Conservation (phyloP, 2,888 invertebrate genomes). For the Pandemis heparana region DNA sequence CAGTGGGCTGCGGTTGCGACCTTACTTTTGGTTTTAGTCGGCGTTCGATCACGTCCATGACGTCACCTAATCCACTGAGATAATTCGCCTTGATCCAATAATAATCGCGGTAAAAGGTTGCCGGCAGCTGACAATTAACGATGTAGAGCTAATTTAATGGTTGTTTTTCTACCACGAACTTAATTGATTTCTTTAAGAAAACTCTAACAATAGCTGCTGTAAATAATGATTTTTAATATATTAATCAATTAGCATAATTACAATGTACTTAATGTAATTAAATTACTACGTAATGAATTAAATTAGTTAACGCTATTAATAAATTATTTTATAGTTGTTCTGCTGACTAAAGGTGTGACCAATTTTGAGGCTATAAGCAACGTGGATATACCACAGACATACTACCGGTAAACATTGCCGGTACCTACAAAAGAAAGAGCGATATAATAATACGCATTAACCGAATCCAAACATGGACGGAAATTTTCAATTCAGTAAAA, state of each 20-base stretch:
- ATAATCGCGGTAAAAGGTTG: conserved; percentile 56
- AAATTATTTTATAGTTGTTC: background rate
- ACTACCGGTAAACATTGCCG: no score
- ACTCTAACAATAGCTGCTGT: conserved; percentile 5
- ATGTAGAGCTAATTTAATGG: conserved; percentile 34
- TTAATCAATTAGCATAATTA: background rate
- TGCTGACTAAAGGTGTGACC: background rate
- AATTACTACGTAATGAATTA: background rate
- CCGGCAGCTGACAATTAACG: conserved; percentile 46
- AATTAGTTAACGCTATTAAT: background rate
- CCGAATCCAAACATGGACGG: no score
- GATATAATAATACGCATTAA: no score
- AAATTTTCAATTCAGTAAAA: no score
- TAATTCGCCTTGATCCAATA: conserved; percentile 72
- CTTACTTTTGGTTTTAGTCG: conserved; percentile 68
- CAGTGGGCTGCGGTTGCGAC: conserved; percentile 66
- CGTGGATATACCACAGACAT: no score
- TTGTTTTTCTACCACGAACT: conserved; percentile 28
- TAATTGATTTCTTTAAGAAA: conserved; percentile 16
- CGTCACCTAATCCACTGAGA: conserved; percentile 70
- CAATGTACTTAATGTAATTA: background rate
- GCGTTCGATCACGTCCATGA: conserved; percentile 63
- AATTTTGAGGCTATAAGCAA: background rate
- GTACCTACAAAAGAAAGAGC: no score
- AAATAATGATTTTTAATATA: background rate